These are phyloP conservation scores for Phania funesta DNA, from an alignment of 2,888 invertebrate species.

Conservation along the genomic window DNA sequence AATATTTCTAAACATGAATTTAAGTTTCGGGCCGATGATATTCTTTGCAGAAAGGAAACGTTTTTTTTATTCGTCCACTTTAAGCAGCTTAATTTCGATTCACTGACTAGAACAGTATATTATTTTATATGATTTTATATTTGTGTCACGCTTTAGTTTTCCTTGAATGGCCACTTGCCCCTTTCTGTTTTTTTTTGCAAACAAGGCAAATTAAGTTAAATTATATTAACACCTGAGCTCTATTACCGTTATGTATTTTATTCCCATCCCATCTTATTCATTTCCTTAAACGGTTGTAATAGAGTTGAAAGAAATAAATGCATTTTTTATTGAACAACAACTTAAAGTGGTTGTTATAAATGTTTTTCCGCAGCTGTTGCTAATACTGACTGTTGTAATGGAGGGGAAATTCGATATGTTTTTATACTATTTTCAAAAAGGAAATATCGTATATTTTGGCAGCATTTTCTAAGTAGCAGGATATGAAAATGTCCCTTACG, in stretches of 20 bases:
- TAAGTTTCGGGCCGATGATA: too few relatives aligned
- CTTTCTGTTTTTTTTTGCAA: neutral
- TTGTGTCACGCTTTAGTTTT: neutral
- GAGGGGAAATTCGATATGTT: too few relatives aligned
- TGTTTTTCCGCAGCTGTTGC: neutral
- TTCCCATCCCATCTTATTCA: neutral
- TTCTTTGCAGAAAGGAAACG: too few relatives aligned
- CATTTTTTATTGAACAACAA: slow-evolving; percentile 12
- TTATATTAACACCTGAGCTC: slow-evolving; percentile 36
- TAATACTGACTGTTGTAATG: too few relatives aligned
- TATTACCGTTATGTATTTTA: neutral
- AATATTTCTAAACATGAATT: too few relatives aligned
- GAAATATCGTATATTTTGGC: too few relatives aligned
- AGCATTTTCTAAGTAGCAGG: slow-evolving; percentile 34
- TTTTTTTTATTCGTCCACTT: too few relatives aligned
- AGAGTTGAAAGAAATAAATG: slow-evolving; percentile 3
- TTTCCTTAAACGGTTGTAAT: neutral
- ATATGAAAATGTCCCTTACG: slow-evolving; percentile 48
- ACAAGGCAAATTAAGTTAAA: neutral
- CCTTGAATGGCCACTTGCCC: neutral
- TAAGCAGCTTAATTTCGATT: too few relatives aligned
- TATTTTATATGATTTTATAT: too few relatives aligned
- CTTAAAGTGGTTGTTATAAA: neutral
- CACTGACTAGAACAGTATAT: too few relatives aligned
- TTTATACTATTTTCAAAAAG: too few relatives aligned